Conservation (phyloP, 2,888 invertebrate genomes). For the Nasonia oneida region DNA sequence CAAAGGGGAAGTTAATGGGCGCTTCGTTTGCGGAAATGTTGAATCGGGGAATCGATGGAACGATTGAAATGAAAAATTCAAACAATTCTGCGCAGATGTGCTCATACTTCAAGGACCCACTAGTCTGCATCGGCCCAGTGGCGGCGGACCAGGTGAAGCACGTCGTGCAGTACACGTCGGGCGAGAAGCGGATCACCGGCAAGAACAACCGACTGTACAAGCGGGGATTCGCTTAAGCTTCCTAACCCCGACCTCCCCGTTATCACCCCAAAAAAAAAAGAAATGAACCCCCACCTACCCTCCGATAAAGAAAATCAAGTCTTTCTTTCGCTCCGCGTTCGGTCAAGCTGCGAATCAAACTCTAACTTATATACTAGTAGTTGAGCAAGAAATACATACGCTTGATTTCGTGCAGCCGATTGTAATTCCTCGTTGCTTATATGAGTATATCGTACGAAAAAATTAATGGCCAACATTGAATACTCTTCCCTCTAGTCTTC, state of each 20-base stretch:
- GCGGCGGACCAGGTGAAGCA: slow-evolving; percentile 88
- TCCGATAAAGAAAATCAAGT: background rate
- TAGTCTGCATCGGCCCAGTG: slow-evolving; percentile 92
- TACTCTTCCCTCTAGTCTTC: background rate
- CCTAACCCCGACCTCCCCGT: background rate
- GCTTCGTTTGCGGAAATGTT: too few species aligned
- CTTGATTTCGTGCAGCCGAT: background rate
- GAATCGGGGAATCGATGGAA: background rate
- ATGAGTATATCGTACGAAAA: too few species aligned
- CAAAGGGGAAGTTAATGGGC: background rate
- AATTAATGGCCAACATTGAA: background rate
- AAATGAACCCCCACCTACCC: background rate
- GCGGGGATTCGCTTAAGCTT: slow-evolving; percentile 63
- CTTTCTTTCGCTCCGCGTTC: slow-evolving; percentile 19
- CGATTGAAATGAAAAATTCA: background rate
- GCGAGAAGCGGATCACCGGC: slow-evolving; percentile 88
- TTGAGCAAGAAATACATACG: background rate
- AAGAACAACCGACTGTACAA: slow-evolving; percentile 76
- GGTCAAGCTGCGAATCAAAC: slow-evolving; percentile 62
- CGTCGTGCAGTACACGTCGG: slow-evolving; percentile 88
- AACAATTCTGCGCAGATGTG: slow-evolving; percentile 84
- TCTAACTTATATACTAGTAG: slow-evolving; percentile 15
- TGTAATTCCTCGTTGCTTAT: background rate
- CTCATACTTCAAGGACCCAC: slow-evolving; percentile 94
- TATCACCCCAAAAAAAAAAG: slow-evolving; percentile 1